Evolutionary conservation across 2,888 invertebrate genomes (phyloP), one percentile per base, ranked within the genome.

Genomic region (Drosophila pseudotalamancana): DNA sequence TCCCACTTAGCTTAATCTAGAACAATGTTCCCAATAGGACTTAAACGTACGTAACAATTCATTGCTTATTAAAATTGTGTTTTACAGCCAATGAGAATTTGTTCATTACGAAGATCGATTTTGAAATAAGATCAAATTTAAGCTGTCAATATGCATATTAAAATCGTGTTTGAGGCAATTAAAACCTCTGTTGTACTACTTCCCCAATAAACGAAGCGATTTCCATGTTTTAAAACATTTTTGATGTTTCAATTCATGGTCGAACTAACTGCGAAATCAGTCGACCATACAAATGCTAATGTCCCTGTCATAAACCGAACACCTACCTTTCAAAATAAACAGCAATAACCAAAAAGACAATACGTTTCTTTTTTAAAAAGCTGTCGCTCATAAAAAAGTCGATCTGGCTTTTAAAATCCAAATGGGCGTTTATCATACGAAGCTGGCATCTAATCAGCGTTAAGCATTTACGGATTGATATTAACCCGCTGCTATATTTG

Each of bases 201-300:
- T 16, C n/a, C 32, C 8, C n/a, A 18, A 11, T 8, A 21, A 11
- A 25, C 32, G 40, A 34, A 34, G 23, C 4, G 6, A 2, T 29
- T 6, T 40, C 19, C 19, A 19, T 19, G 18, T 46, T 72, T 70
- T 34, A 67, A 60, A n/a, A 27, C 37, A 46, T 6, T 23, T 39
- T 37, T 23, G 34, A 55, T 49, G 35, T 34, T 45, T 61, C 14
- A 51, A 65, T 53, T 45, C 27, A 43, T 45, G 40, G 35, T 18
- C 49, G 9, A 29, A 43, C 12, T 39, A 61, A 31, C 55, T 53
- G 34, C 23, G n/a, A 51, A 37, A 55, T 72, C 51, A 65, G 35
- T 29, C 2, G 3, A 21, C 61, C 53, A 71, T 74, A 62, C 48
- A 73, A 32, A 71, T 71, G 74, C 51, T 40, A 67, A 82, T 61